Evolutionary conservation across 1,140 invertebrate species (phyloP).

Genomic region (Rhynchophorus ferrugineus): DNA sequence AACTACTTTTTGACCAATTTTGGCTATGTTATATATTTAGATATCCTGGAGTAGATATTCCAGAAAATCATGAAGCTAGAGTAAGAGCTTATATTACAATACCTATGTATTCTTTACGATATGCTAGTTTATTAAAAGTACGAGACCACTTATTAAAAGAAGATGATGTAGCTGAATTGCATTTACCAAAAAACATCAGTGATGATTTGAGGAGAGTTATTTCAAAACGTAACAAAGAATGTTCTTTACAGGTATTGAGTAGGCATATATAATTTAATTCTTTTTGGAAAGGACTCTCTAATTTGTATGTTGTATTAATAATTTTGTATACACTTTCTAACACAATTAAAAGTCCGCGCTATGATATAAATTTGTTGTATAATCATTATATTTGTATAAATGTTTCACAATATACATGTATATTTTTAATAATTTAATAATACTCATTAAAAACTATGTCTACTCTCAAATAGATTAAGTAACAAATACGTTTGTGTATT

Average conservation of each 20-base stretch:
- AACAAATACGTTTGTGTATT: no score
- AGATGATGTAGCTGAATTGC: constrained; percentile 29
- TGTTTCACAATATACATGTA: no score
- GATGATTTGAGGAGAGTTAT: constrained; percentile 32
- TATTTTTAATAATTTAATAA: no score
- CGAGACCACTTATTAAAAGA: constrained; percentile 25
- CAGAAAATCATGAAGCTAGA: constrained; percentile 21
- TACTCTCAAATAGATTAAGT: no score
- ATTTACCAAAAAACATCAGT: constrained; percentile 29
- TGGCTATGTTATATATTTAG: constrained; percentile 1
- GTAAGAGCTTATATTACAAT: constrained; percentile 28
- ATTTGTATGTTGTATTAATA: no score
- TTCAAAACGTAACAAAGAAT: constrained; percentile 14
- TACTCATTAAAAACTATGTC: no score
- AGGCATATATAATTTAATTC: background rate
- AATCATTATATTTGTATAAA: no score
- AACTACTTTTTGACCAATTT: no score
- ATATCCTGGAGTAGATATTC: constrained; percentile 13
- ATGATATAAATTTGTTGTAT: no score
- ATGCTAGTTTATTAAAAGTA: constrained; percentile 28
- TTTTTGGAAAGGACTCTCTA: no score
- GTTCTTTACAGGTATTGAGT: constrained; percentile 5
- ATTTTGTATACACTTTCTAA: no score
- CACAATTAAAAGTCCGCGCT: no score
- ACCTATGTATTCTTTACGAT: constrained; percentile 34